Evolutionary conservation across 2,888 invertebrate genomes (phyloP), one percentile per base, ranked within the genome.

Genomic region (Yponomeuta evonymella): DNA sequence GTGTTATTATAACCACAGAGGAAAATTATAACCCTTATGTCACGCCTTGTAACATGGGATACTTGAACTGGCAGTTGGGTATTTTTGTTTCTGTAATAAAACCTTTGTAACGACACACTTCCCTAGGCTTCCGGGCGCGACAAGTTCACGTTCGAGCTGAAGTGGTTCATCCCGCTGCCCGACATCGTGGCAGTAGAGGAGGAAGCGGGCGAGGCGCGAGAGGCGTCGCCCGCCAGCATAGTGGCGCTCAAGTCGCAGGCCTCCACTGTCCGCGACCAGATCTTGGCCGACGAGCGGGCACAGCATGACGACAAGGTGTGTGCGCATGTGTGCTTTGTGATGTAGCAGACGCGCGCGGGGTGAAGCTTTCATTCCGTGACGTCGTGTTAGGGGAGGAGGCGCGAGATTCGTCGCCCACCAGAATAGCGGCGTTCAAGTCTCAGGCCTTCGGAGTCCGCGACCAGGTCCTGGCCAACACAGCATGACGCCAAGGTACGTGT

Each of bases 151-250:
- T 98, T 97, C 83, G 98, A 98, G 86, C 89, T 97, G 79, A 98
- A 98, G 83, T 98, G 98, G 98, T 97, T 96, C 86, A 96, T 98
- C 79, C 96, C 97, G 0, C 93, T 98, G 15, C 95, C 95, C 75
- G 97, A 98, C 81, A 96, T 97, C 48, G 92, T 94, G 72, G 95
- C 97, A 51, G 92, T 94, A 64, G 95, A 96, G 70, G 94, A 95
- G 73, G 96, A 96, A 77, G 94, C 95, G 12, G 72, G 23, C 58
- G 89, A 87, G 30, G 83, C 88, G 62, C 79, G 89, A 0, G 92
- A 97, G 89, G 93, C 95, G 4, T 95, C 96, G 76, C 95, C 96
- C 63, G 95, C 96, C 36, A 97, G 97, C 86, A 95, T 97, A 77
- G 96, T 97, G 71, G 94, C 96, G 74, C 93, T 98, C 75, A 96